A percentile compares a stretch with the other conserved stretches of the same genome.
Conservation (phyloP, 2,113 vertebrate species). For the Grantiella picta region DNA sequence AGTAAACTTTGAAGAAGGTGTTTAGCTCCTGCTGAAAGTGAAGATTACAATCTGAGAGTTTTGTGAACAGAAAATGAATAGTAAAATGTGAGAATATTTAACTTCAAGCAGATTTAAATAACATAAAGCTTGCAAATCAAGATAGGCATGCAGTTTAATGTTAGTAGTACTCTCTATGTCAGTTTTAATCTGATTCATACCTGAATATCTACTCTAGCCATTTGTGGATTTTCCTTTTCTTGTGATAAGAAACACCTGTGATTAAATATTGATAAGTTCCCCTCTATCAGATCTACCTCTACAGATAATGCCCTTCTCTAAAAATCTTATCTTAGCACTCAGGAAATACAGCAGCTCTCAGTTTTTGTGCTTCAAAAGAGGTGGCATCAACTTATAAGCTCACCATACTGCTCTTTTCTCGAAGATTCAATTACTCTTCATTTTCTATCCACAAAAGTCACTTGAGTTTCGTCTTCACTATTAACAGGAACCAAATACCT, state of each 20-base stretch:
- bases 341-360: constrained; percentile 41
- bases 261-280: constrained; percentile 1
- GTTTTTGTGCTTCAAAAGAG: constrained; percentile 8
- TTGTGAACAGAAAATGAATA: not conserved
- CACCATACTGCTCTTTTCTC: constrained; percentile 44
- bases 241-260: not conserved
- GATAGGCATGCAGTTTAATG: not conserved
- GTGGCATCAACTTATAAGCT: constrained; percentile 8
- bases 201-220: not conserved
- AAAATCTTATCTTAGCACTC: constrained; percentile 42
- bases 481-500: constrained; percentile 61
- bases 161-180: not conserved
- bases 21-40: not conserved
- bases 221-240: not conserved
- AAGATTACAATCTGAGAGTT: constrained; percentile 28
- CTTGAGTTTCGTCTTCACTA: constrained; percentile 60
- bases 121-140: constrained; percentile 1
- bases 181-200: not conserved
- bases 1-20: constrained; percentile 30
- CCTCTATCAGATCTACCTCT: not conserved
- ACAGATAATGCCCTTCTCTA: constrained; percentile 20
- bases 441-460: constrained; percentile 58
- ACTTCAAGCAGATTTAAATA: constrained; percentile 41
- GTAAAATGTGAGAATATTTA: not conserved
- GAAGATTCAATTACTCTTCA: constrained; percentile 29